Base-by-base conservation (phyloP, 2,888 invertebrate species). In the Harpalus rubripes region DNA sequence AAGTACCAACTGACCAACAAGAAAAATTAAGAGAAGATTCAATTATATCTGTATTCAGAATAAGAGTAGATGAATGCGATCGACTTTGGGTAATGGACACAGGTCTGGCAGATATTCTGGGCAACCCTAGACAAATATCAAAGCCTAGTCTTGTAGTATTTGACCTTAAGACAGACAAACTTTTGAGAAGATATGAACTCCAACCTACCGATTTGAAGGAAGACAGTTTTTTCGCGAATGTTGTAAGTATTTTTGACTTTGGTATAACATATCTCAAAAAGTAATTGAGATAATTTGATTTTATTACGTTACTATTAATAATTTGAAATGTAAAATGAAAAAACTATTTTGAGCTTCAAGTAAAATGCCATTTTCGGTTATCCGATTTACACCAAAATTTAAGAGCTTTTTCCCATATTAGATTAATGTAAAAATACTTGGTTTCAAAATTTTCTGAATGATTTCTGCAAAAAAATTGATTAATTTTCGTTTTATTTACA, bases 71-170 rank as follows among this genome's bases (percentile, higher is more conserved):
- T 89, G 92, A 92, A 5, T 97, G 97, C 88, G 96, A 96, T 89
- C 93, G 97, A 65, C 92, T 97, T 7, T 97, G 97, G 96, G 95
- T 96, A 5, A 93, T 97, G 91, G 96, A 97, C 89, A 95, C 96
- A 0, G 97, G 96, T 81, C 90, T 96, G 56, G 94, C 95, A 61
- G 95, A 96, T 89, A 95, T 96, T 90, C 91, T 94, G 79, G 96
- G 96, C 89, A 91, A 91, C 39, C 92, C 93, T 56, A 94, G 94
- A 87, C 95, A 92, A 92, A 92, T 93, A 16, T 92, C 93, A 0
- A 94, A 94, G 1, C 94, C 95, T 7, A 93, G 95, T 0, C 92
- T 96, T 63, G 93, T 94, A 1, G 93, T 96, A 84, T 96, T 94
- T 88, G 96, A 96, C 89, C 91, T 97, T 84, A 96, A 95, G 86